Conservation (phyloP, 2,113 vertebrate genomes). For the Athene noctua region DNA sequence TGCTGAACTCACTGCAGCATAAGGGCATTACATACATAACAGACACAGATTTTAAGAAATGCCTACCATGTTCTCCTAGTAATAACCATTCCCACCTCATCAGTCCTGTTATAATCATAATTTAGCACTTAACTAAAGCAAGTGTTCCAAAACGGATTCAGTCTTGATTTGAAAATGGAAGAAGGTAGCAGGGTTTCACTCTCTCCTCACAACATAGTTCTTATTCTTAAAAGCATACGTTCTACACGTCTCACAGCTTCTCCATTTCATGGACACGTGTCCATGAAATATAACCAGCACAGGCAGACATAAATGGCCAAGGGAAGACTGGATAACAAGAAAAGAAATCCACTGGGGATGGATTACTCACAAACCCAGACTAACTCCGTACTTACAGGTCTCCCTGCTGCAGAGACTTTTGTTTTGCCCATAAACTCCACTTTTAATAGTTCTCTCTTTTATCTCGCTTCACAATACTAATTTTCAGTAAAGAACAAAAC, state of each 20-base stretch:
- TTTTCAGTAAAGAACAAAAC: not conserved
- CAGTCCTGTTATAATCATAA: not conserved
- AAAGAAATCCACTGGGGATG: not conserved
- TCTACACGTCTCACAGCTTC: not conserved
- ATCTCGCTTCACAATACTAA: not conserved
- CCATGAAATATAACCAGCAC: not conserved
- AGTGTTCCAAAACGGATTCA: not conserved
- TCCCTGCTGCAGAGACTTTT: not conserved
- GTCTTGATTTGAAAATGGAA: not conserved
- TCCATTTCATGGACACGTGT: not conserved
- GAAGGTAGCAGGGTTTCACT: not conserved
- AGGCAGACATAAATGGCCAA: not conserved
- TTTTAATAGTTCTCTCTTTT: not conserved
- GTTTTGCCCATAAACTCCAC: not conserved
- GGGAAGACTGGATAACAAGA: not conserved
- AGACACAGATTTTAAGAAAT: not conserved
- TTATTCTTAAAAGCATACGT: not conserved
- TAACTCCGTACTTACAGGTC: not conserved
- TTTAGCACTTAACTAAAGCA: not conserved
- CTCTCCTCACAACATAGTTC: not conserved
- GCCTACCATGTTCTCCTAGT: not conserved
- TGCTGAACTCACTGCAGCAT: accelerated
- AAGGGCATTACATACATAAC: not conserved
- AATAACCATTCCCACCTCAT: not conserved
- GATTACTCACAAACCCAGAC: not conserved